These are phyloP conservation scores for Leptinotarsa undecemlineata DNA, from an alignment of 1,140 invertebrate species.

Conservation along the genomic window DNA sequence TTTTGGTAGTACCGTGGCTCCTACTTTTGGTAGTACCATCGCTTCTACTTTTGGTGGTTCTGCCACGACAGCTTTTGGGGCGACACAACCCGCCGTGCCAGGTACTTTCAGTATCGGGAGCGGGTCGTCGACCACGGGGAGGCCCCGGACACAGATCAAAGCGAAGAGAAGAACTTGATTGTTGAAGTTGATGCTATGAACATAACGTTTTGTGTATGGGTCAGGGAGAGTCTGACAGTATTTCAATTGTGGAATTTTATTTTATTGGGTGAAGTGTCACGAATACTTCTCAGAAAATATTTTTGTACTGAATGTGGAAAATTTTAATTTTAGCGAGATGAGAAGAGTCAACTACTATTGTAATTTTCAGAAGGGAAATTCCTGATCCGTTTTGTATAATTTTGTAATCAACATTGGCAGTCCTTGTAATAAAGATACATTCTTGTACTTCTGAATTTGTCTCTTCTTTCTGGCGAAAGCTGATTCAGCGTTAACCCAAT, in stretches of 20 bases:
- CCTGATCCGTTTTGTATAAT: too few species aligned
- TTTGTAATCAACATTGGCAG: too few species aligned
- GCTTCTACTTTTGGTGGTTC: slow-evolving; percentile 8
- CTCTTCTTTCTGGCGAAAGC: too few species aligned
- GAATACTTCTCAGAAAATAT: neutral
- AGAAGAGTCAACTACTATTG: neutral
- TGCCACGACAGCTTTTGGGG: neutral
- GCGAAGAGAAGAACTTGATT: slow-evolving; percentile 26
- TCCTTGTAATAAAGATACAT: too few species aligned
- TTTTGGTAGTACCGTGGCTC: neutral
- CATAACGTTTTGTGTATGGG: neutral
- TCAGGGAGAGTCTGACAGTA: too few species aligned
- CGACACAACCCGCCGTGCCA: neutral
- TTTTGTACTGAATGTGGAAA: neutral
- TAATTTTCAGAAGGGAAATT: too few species aligned
- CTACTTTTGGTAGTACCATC: neutral
- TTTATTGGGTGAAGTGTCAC: neutral
- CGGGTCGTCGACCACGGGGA: neutral
- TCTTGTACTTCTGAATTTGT: too few species aligned
- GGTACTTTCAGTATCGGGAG: slow-evolving; percentile 24
- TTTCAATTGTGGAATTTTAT: too few species aligned
- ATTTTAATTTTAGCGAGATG: neutral
- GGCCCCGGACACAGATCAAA: slow-evolving; percentile 16
- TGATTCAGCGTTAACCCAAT: too few species aligned
- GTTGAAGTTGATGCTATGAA: neutral